Conservation (phyloP, 1,140 invertebrate genomes). For the Papilio polytes region DNA sequence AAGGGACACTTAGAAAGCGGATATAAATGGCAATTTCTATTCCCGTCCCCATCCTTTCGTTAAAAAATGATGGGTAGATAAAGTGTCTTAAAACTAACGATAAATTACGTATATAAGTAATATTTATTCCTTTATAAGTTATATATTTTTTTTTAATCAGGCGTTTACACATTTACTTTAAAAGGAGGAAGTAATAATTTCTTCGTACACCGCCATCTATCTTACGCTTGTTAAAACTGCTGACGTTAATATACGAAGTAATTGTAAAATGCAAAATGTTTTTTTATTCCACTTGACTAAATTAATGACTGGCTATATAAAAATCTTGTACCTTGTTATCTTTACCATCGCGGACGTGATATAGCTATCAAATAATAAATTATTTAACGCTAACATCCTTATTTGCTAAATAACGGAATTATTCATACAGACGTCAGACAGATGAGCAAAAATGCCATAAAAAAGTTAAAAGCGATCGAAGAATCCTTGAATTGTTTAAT, state of each 20-base stretch:
- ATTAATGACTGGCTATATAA: slow-evolving; percentile 19
- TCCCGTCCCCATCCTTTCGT: too few species aligned
- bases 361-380: slow-evolving; percentile 23
- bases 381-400: slow-evolving; percentile 10
- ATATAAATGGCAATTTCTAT: too few species aligned
- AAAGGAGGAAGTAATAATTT: slow-evolving; percentile 7
- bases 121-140: not conserved
- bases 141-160: not conserved
- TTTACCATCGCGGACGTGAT: not conserved
- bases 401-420: slow-evolving; percentile 5
- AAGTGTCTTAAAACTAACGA: too few species aligned
- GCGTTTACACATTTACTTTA: not conserved
- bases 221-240: not conserved
- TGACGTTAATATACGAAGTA: not conserved
- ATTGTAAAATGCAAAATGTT: slow-evolving; percentile 26
- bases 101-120: not conserved
- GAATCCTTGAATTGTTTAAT: not conserved
- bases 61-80: too few species aligned
- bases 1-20: too few species aligned
- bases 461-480: not conserved
- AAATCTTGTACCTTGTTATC: slow-evolving; percentile 29
- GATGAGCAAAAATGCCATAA: slow-evolving; percentile 6
- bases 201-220: not conserved
- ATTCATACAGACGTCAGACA: not conserved
- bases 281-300: slow-evolving; percentile 6